Base-by-base conservation (phyloP, 2,888 invertebrate species). In the Eupithecia insigniata region DNA sequence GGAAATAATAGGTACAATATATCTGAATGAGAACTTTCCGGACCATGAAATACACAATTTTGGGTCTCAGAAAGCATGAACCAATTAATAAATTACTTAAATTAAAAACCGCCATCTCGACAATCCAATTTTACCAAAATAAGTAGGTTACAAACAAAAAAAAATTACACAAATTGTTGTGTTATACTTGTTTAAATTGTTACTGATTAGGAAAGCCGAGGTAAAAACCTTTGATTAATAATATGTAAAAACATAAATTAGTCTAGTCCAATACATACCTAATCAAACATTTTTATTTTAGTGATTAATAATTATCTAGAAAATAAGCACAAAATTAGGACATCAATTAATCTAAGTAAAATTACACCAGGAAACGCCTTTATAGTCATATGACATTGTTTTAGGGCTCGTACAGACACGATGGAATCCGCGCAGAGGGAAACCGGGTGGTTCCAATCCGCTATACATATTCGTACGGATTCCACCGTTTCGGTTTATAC, bases 181-280 rank as follows among this genome's bases (percentile, higher is more conserved):
- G 46, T 10, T 46, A 18, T 18, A 46, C n/a, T 46, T 46, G n/a
- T 46, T 46, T n/a, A n/a, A 55, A 68, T 74, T 55, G 5, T 26
- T 74, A 74, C 55, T 73, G 65, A 68, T 51, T 51, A 55, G 55
- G 55, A 55, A n/a, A 55, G 55, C 55, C 26, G 26, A 55, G 55
- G 55, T 55, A 55, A 55, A 55, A 26, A 26, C 55, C n/a, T n/a
- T n/a, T n/a, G n/a, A n/a, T n/a, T n/a, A n/a, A n/a, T n/a, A n/a
- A n/a, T n/a, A n/a, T n/a, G n/a, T n/a, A n/a, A n/a, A n/a, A n/a
- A 55, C 22, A 51, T 26, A 55, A 26, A 55, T 55, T 55, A 55
- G 55, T 55, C 55, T 55, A 55, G 51, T 55, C 26, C 55, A 55
- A 55, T 28, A 61, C n/a, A 32, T 61, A 32, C 8, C 30, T 61